Evolutionary conservation across 2,888 invertebrate genomes (phyloP).

Genomic region (Drosophila hamatofila): DNA sequence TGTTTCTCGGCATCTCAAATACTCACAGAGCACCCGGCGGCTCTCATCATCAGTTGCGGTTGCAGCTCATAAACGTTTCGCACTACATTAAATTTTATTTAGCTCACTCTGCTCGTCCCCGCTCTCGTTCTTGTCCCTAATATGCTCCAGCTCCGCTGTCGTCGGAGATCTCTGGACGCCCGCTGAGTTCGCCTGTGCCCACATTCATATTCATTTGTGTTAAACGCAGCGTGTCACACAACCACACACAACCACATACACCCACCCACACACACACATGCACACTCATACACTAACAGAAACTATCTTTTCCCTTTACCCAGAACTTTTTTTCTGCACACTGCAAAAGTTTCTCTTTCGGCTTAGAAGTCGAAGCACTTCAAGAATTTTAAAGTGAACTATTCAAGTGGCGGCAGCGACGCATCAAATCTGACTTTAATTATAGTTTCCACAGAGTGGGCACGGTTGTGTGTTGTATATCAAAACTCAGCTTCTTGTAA

Average conservation of each 20-base stretch:
- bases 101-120: slow-evolving; percentile 52
- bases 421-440: slow-evolving; percentile 70
- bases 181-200: slow-evolving; percentile 45
- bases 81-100: slow-evolving; percentile 81
- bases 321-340: slow-evolving; percentile 54
- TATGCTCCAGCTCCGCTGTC: not conserved
- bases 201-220: slow-evolving; percentile 80
- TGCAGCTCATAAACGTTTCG: slow-evolving; percentile 81
- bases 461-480: no score
- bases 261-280: slow-evolving; percentile 11
- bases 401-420: slow-evolving; percentile 38
- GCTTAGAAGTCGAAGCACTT: slow-evolving; percentile 51
- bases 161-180: slow-evolving; percentile 19
- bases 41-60: slow-evolving; percentile 69
- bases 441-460: slow-evolving; percentile 40
- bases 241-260: slow-evolving; percentile 22
- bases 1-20: slow-evolving; percentile 28
- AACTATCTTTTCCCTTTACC: slow-evolving; percentile 20
- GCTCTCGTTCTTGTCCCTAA: not conserved
- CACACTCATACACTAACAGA: not conserved
- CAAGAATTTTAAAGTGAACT: slow-evolving; percentile 56
- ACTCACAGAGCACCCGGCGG: slow-evolving; percentile 25
- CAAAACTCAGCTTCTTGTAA: not conserved
- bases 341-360: slow-evolving; percentile 56
- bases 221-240: slow-evolving; percentile 72